Evolutionary conservation across 2,888 invertebrate genomes (phyloP), one percentile per base, ranked within the genome.

Genomic region (Synanthedon vespiformis): DNA sequence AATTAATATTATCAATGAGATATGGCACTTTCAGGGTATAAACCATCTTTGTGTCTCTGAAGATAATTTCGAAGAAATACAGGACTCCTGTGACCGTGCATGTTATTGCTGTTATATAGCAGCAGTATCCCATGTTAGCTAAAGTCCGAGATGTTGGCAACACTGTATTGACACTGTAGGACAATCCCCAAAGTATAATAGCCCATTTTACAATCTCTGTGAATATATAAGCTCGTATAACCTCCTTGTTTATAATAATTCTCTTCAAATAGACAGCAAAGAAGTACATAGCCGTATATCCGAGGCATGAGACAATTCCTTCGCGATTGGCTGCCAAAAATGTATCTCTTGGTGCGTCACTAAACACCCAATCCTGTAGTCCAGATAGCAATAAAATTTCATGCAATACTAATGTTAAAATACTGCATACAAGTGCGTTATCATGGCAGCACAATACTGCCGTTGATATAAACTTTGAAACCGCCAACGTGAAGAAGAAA

Each of bases 401-500:
- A 70, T 97, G 94, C 40, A 90, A 55, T 2, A 88, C 58, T 44
- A 93, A 67, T 12, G 92, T 68, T 51, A 88, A 55, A 13, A 91
- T 62, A 51, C 92, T 90, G 40, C 90, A 74, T 6, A 89, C 55
- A 51, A 92, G 80, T 18, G 91, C 74, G 50, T 87, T 75, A 40
- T 85, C 76, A 2, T 92, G 73, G 10, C 89, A 72, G 51, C 80
- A 88, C 49, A 93, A 77, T 48, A 94, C 64, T 8, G 91, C 58
- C 0, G 91, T 91, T 44, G 93, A 92, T 16, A 94, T 67, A 1
- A 95, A 72, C 80, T 95, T 96, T 14, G 96, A 92, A 47, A 92
- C 80, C 2, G 95, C 96, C 54, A 99, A 81, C 0, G 98, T 98
- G 60, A 97, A 92, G 77, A 99, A 99, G 74, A 99, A 99, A 80